Conservation (phyloP, 1,140 invertebrate species). For the Parapsyche elsis region DNA sequence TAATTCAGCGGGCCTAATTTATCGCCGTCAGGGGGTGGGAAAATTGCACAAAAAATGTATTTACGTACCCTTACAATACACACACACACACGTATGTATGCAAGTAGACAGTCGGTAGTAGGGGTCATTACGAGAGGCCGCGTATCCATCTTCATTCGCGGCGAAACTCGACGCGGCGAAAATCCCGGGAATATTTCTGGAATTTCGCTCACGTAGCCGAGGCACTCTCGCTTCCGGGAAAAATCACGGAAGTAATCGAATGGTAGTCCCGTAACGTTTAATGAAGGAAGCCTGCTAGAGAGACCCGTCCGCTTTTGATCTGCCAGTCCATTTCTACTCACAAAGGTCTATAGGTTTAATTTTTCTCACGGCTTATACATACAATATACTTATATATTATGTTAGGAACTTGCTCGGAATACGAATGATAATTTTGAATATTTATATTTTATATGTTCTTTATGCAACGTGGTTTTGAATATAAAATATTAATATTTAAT, state of each 20-base stretch:
- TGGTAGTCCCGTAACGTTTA: conserved; percentile 35
- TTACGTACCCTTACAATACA: background rate
- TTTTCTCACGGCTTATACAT: background rate
- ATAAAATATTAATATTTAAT: no score
- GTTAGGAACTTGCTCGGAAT: background rate
- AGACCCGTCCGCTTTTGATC: conserved; percentile 5
- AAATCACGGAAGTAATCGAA: conserved; percentile 42
- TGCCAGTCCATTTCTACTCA: background rate
- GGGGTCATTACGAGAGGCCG: background rate
- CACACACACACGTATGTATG: background rate
- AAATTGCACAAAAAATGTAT: conserved; percentile 5
- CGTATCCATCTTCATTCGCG: conserved; percentile 18
- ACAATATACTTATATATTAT: no score
- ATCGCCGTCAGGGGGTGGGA: background rate
- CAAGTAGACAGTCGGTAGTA: background rate
- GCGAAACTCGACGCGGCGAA: background rate
- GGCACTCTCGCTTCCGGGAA: conserved; percentile 37
- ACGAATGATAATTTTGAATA: background rate
- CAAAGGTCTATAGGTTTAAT: background rate
- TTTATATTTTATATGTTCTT: background rate
- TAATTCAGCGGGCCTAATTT: background rate
- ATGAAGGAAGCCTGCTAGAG: conserved; percentile 30
- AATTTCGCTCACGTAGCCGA: conserved; percentile 24
- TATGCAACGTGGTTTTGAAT: no score
- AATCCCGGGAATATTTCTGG: conserved; percentile 16